Evolutionary conservation across 2,113 vertebrate genomes (phyloP).

Genomic region (Tonatia bakeri): DNA sequence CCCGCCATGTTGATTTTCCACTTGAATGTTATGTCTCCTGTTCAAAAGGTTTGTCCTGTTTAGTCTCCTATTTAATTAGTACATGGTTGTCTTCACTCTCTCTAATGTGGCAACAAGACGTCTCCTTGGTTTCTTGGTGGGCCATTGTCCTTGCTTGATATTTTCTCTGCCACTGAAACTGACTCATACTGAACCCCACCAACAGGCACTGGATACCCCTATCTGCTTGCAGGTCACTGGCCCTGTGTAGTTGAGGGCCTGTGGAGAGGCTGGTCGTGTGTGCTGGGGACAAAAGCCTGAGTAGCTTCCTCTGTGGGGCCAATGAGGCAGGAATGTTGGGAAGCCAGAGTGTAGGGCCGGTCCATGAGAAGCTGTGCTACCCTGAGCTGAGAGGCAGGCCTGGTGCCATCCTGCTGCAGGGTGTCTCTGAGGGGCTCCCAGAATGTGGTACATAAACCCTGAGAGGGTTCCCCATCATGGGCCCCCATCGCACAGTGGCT

Average conservation of each 20-base stretch:
- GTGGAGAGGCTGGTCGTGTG: neutral
- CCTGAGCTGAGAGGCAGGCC: neutral
- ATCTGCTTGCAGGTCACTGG: rapidly evolving
- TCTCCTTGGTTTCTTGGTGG: slow-evolving; percentile 77
- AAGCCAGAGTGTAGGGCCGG: rapidly evolving
- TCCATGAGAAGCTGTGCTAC: rapidly evolving
- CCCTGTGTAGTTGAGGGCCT: rapidly evolving
- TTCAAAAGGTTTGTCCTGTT: slow-evolving; percentile 83
- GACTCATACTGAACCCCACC: neutral
- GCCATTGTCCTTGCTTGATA: slow-evolving; percentile 66
- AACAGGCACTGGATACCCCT: neutral
- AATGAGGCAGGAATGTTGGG: rapidly evolving
- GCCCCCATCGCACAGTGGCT: neutral
- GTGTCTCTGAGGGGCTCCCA: neutral
- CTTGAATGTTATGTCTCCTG: slow-evolving; percentile 84
- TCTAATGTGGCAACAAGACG: slow-evolving; percentile 79
- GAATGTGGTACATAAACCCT: too few species aligned
- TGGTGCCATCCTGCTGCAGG: too few species aligned
- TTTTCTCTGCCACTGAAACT: slow-evolving; percentile 33
- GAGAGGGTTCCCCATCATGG: neutral
- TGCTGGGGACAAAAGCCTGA: neutral
- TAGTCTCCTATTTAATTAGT: slow-evolving; percentile 83
- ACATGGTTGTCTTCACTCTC: slow-evolving; percentile 75
- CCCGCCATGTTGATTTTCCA: slow-evolving; percentile 79
- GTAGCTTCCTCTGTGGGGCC: neutral